Percentiles rank a stretch among this genome's conserved stretches.
These are phyloP conservation scores for Globicephala melas DNA, from an alignment of 2,113 vertebrate genomes.

Conservation along the genomic window DNA sequence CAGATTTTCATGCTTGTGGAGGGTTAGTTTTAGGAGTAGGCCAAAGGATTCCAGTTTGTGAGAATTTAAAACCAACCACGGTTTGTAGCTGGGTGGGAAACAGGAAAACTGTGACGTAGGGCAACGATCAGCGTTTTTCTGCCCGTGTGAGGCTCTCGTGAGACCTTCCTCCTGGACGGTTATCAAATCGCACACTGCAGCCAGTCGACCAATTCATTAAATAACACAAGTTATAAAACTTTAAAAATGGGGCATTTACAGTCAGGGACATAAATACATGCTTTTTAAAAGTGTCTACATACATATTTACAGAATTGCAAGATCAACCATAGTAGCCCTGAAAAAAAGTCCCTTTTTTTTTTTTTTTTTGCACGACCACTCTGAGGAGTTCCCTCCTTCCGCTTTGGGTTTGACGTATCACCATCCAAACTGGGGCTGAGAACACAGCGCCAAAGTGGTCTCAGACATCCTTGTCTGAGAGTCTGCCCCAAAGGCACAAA, in stretches of 20 bases:
- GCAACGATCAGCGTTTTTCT: not conserved
- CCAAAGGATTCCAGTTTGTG: not conserved
- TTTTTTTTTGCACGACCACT: constrained; percentile 7
- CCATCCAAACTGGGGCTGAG: constrained; percentile 32
- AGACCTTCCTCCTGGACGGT: constrained; percentile 9
- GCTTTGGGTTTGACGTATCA: not conserved
- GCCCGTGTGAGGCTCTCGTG: not conserved
- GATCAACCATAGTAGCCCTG: constrained; percentile 74
- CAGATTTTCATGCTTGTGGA: not conserved
- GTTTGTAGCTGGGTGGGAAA: constrained; percentile 23
- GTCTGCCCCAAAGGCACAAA: constrained; percentile 80
- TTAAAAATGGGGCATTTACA: constrained; percentile 84
- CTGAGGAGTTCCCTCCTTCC: constrained; percentile 41
- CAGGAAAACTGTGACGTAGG: not conserved
- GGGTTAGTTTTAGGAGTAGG: not conserved
- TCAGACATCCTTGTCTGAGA: constrained; percentile 32
- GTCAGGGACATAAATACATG: constrained; percentile 80
- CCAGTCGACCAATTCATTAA: constrained; percentile 62
- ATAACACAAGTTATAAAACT: constrained; percentile 80
- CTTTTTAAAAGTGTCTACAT: constrained; percentile 80
- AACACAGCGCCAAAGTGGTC: constrained; percentile 62
- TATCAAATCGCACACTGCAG: constrained; percentile 49
- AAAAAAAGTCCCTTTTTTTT: constrained; percentile 40
- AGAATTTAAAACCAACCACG: not conserved
- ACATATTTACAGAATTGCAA: constrained; percentile 81